These are phyloP conservation scores for Kryptopterus vitreolus DNA, from an alignment of 2,797 vertebrate genomes.

Conservation along the genomic window DNA sequence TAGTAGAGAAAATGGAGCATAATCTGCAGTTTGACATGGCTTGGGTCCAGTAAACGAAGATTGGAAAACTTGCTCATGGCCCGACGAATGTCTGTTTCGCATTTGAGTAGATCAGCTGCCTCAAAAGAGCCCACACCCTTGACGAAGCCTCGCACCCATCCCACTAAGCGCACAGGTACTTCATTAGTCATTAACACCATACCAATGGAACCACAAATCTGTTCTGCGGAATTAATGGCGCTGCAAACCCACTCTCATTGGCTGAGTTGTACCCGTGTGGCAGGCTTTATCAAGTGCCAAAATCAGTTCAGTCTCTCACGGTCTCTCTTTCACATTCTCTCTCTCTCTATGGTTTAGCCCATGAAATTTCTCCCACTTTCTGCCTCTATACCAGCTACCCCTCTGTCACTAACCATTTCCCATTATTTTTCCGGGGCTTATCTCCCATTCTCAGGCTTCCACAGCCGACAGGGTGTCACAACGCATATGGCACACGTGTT, in stretches of 20 bases:
- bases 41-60: conserved; percentile 52
- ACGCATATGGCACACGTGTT: conserved; percentile 47
- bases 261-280: conserved; percentile 55
- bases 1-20: conserved; percentile 62
- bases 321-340: conserved; percentile 37
- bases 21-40: conserved; percentile 63
- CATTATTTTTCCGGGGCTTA: conserved; percentile 64
- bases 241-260: conserved; percentile 33
- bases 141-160: conserved; percentile 1
- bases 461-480: conserved; percentile 59
- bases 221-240: conserved; percentile 43
- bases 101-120: conserved; percentile 36
- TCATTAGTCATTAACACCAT: conserved; percentile 63
- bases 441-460: conserved; percentile 58
- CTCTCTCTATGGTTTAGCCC: conserved; percentile 51
- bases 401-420: conserved; percentile 53
- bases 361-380: conserved; percentile 43
- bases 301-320: conserved; percentile 49
- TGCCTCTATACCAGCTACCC: conserved; percentile 44
- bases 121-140: conserved; percentile 49
- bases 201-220: conserved; percentile 55
- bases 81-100: conserved; percentile 49
- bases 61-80: conserved; percentile 53
- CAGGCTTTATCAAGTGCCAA: conserved; percentile 59
- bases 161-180: conserved; percentile 16